These are phyloP conservation scores for Trichonephila inaurata DNA, from an alignment of 1,140 invertebrate genomes.

Conservation along the genomic window DNA sequence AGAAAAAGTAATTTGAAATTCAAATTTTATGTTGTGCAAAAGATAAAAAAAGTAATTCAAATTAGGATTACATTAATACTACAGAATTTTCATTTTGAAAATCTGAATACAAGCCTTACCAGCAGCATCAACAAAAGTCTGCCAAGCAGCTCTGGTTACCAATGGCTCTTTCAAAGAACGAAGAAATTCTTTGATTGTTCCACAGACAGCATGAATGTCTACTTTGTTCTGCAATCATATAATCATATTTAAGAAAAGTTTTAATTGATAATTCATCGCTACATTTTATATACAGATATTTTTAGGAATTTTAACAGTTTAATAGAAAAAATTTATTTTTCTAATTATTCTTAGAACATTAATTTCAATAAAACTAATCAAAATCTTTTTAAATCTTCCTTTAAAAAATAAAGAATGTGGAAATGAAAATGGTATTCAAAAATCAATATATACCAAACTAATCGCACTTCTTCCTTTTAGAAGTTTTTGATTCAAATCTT, in stretches of 20 bases:
- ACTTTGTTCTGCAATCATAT: slow-evolving; percentile 56
- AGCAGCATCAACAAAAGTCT: slow-evolving; percentile 88
- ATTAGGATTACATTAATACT: not conserved
- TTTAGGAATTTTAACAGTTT: too few relatives aligned
- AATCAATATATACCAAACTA: slow-evolving; percentile 82
- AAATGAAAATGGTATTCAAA: not conserved
- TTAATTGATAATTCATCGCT: too few relatives aligned
- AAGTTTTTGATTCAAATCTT: slow-evolving; percentile 91
- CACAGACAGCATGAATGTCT: slow-evolving; percentile 91
- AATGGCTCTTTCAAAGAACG: slow-evolving; percentile 90
- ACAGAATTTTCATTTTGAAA: not conserved
- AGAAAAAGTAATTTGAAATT: too few relatives aligned
- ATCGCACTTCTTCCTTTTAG: slow-evolving; percentile 87
- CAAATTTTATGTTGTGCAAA: too few relatives aligned
- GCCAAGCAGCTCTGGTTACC: slow-evolving; percentile 87
- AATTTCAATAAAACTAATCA: too few relatives aligned
- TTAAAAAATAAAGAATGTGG: too few relatives aligned
- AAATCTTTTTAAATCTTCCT: too few relatives aligned
- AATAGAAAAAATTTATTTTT: too few relatives aligned
- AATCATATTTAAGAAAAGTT: not conserved
- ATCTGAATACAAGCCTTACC: slow-evolving; percentile 79
- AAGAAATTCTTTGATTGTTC: slow-evolving; percentile 93
- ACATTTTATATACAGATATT: too few relatives aligned
- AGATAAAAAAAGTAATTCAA: too few relatives aligned
- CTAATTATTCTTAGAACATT: too few relatives aligned